A percentile compares a stretch with the other conserved stretches of the same genome.
These are phyloP conservation scores for Mythimna albipuncta DNA, from an alignment of 2,888 invertebrate species.

Conservation along the genomic window DNA sequence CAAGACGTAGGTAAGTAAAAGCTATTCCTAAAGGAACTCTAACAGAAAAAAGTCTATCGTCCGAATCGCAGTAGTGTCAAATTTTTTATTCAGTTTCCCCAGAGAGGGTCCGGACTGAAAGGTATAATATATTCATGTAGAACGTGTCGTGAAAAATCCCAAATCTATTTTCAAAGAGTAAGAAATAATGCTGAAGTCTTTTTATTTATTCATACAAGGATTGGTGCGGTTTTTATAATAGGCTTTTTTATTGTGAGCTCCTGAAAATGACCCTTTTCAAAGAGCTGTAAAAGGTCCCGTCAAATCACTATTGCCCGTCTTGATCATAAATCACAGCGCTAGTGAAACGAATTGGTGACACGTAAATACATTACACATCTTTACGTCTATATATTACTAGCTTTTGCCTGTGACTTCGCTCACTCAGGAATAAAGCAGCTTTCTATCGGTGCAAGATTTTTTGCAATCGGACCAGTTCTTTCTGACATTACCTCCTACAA, in stretches of 20 bases:
- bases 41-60: background rate
- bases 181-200: constrained; percentile 27
- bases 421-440: too few relatives aligned
- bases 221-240: background rate
- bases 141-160: constrained; percentile 28
- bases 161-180: constrained; percentile 35
- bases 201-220: constrained; percentile 31
- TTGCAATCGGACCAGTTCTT: too few relatives aligned
- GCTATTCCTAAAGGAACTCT: background rate
- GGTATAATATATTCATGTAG: constrained; percentile 39
- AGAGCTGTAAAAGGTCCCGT: background rate
- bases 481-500: too few relatives aligned
- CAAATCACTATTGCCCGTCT: background rate
- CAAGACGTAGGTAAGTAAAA: background rate
- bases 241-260: background rate
- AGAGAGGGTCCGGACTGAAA: background rate
- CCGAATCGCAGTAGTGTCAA: constrained; percentile 4
- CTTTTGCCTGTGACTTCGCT: too few relatives aligned
- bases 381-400: too few relatives aligned
- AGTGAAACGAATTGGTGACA: background rate
- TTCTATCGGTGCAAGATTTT: too few relatives aligned
- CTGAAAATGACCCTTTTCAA: background rate
- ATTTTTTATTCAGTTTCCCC: constrained; percentile 37
- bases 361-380: too few relatives aligned
- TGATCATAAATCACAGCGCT: background rate